These are phyloP conservation scores for Tiliacea aurago DNA, from an alignment of 2,888 invertebrate species.

Conservation along the genomic window DNA sequence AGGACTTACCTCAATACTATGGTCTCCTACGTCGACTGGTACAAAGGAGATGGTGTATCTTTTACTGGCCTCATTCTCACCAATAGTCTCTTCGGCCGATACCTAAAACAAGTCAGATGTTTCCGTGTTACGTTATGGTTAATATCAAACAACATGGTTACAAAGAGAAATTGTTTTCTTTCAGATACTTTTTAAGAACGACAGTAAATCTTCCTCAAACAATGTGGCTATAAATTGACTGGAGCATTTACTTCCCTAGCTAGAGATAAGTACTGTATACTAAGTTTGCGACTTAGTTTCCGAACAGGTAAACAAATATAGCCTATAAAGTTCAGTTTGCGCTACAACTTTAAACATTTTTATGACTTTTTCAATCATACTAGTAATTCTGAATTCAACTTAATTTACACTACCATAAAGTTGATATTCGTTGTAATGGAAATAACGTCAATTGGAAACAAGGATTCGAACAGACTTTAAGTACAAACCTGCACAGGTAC, in stretches of 20 bases:
- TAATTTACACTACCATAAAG: background rate
- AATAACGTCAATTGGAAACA: background rate
- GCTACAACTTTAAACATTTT: background rate
- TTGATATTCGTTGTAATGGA: background rate
- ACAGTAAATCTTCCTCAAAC: background rate
- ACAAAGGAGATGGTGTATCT: constrained; percentile 93
- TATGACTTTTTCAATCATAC: background rate
- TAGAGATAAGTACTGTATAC: too few relatives aligned
- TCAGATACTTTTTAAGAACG: background rate
- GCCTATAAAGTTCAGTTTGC: background rate
- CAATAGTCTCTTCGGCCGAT: constrained; percentile 87
- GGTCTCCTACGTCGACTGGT: constrained; percentile 97
- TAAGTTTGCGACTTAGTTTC: background rate
- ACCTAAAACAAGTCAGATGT: constrained; percentile 72
- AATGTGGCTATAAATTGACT: background rate
- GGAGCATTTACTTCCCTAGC: background rate
- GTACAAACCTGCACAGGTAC: constrained; percentile 92
- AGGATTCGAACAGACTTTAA: background rate
- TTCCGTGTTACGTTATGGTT: too few relatives aligned
- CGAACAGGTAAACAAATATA: background rate
- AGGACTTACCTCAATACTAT: constrained; percentile 95
- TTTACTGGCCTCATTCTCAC: constrained; percentile 88
- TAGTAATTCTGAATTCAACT: background rate
- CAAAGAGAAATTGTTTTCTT: background rate
- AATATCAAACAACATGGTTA: background rate